Evolutionary conservation across 2,797 vertebrate species (phyloP).

Genomic region (Pipistrellus nathusii): DNA sequence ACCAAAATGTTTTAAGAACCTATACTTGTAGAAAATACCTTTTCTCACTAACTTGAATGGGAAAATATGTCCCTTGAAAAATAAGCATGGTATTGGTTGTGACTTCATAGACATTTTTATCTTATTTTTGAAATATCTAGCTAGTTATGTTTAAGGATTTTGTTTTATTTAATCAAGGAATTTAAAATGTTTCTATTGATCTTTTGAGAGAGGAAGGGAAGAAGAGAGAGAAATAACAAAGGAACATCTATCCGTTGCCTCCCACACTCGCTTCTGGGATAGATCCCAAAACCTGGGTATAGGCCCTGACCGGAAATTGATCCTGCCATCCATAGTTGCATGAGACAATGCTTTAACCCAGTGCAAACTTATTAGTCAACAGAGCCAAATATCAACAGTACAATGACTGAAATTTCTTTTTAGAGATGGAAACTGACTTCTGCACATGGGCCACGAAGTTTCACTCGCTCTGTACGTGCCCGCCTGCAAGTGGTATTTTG

Average conservation of each 20-base stretch:
- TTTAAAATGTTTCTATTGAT: not conserved
- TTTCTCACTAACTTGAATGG: not conserved
- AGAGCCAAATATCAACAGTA: too few relatives aligned
- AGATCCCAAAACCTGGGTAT: not conserved
- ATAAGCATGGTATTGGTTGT: not conserved
- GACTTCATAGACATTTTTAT: not conserved
- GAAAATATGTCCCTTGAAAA: not conserved
- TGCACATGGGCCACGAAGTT: too few relatives aligned
- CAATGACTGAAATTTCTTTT: too few relatives aligned
- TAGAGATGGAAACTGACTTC: too few relatives aligned
- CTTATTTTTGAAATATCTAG: not conserved
- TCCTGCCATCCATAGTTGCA: not conserved
- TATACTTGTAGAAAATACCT: not conserved
- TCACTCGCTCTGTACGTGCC: too few relatives aligned
- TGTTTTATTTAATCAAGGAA: not conserved
- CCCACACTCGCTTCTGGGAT: not conserved
- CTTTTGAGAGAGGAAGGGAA: not conserved
- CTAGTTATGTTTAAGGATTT: not conserved
- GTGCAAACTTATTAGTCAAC: too few relatives aligned
- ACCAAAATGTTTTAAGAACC: conserved; percentile 13
- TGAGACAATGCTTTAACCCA: not conserved
- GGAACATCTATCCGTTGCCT: not conserved
- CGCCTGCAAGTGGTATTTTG: too few relatives aligned
- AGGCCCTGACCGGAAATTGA: not conserved
- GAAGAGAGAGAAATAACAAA: not conserved